Percentiles rank a stretch among this genome's conserved stretches.
These are phyloP conservation scores for Brachystomella parvula DNA, from an alignment of 1,140 invertebrate species.

Conservation along the genomic window DNA sequence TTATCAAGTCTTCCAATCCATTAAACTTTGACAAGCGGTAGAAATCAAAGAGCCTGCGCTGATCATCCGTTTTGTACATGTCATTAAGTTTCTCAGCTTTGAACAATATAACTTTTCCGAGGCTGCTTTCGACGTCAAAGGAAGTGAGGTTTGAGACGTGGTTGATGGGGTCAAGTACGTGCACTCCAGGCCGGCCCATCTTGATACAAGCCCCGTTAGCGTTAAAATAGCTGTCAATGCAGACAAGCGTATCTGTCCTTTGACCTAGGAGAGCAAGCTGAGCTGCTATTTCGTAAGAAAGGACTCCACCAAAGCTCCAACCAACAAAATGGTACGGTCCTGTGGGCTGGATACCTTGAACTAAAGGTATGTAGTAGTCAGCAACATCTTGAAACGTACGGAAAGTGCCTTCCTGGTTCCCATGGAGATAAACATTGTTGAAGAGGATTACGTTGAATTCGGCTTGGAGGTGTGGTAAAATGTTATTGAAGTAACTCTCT, in stretches of 20 bases:
- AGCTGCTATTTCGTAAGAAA: constrained; percentile 13
- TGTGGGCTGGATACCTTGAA: not conserved
- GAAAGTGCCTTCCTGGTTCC: not conserved
- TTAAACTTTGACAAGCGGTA: not conserved
- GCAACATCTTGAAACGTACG: not conserved
- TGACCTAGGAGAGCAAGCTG: not conserved
- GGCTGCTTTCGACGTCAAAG: not conserved
- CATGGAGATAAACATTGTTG: constrained; percentile 11
- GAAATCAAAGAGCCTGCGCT: not conserved
- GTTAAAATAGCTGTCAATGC: not conserved
- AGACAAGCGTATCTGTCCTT: not conserved
- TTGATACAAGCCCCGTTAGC: not conserved
- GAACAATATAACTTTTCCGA: not conserved
- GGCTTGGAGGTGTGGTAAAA: not conserved
- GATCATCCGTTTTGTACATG: not conserved
- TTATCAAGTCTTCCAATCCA: not conserved
- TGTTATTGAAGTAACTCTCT: constrained; percentile 15
- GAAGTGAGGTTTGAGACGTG: not conserved
- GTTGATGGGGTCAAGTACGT: not conserved
- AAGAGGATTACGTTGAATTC: constrained; percentile 6
- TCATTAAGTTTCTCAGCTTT: not conserved
- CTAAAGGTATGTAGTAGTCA: not conserved
- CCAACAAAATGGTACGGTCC: constrained; percentile 9
- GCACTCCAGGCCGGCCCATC: not conserved
- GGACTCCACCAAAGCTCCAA: constrained; percentile 21